These are phyloP conservation scores for Brachyhypopomus gauderio DNA, from an alignment of 2,113 vertebrate species.

Conservation along the genomic window DNA sequence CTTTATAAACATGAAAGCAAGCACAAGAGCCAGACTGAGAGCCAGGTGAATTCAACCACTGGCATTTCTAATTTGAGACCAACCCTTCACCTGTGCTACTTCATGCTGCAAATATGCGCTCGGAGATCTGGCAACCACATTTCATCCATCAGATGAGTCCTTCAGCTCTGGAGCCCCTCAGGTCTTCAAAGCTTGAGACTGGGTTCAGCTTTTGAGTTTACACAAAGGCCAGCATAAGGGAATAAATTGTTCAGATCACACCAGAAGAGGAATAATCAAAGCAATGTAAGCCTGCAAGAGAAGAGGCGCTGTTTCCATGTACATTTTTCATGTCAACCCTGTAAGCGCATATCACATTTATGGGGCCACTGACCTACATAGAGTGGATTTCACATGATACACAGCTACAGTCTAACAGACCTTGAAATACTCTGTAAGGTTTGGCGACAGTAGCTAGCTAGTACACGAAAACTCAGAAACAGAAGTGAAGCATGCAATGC, in stretches of 20 bases:
- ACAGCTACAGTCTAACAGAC: too few relatives aligned
- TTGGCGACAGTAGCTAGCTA: too few relatives aligned
- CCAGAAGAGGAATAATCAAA: background rate
- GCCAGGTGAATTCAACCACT: background rate
- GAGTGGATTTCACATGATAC: too few relatives aligned
- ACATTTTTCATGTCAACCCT: too few relatives aligned
- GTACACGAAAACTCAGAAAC: too few relatives aligned
- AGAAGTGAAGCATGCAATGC: too few relatives aligned
- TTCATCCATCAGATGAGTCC: background rate
- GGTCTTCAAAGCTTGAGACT: background rate
- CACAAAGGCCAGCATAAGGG: background rate
- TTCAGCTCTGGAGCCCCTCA: background rate
- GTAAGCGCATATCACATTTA: too few relatives aligned
- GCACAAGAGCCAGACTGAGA: background rate
- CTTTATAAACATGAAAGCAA: background rate
- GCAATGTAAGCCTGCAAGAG: background rate
- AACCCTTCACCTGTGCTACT: background rate
- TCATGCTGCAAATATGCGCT: background rate
- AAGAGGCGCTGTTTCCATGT: background rate
- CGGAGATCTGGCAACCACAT: background rate
- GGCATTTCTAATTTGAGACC: background rate
- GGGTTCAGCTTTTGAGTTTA: background rate
- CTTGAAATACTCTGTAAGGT: too few relatives aligned
- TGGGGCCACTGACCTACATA: too few relatives aligned
- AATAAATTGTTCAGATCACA: slow-evolving; percentile 15